Evolutionary conservation across 2,797 vertebrate genomes (phyloP).

Genomic region (Euphonia xanthogaster): DNA sequence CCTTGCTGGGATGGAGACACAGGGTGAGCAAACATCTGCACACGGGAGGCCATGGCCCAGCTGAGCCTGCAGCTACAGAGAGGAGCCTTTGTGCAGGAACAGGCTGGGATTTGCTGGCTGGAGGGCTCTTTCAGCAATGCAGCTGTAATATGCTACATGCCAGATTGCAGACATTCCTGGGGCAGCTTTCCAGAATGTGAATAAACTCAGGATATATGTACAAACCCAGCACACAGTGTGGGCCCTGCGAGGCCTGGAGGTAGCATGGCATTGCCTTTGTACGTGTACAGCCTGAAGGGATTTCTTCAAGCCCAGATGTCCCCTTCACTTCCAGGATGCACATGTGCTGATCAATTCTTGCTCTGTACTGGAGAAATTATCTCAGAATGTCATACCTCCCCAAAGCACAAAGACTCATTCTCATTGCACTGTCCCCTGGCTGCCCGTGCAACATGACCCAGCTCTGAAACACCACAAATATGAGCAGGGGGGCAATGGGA

Average conservation of each 20-base stretch:
- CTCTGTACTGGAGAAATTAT: background rate
- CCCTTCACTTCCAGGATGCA: background rate
- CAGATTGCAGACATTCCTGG: conserved; percentile 30
- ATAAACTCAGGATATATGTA: background rate
- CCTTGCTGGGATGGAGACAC: background rate
- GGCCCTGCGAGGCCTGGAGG: background rate
- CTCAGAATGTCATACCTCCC: background rate
- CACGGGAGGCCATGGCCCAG: background rate
- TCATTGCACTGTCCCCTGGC: background rate
- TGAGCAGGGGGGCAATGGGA: background rate
- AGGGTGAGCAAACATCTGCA: background rate
- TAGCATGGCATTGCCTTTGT: background rate
- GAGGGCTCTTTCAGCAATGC: background rate
- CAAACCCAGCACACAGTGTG: background rate
- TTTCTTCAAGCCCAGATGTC: background rate
- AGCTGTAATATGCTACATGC: background rate
- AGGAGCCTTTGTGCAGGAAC: background rate
- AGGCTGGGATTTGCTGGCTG: background rate
- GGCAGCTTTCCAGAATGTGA: conserved; percentile 28
- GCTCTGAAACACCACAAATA: background rate
- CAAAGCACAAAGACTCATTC: background rate
- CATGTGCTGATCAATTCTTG: background rate
- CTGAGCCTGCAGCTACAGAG: background rate
- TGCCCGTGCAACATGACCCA: background rate
- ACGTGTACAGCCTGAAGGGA: background rate